Base-by-base conservation (phyloP, 2,797 vertebrate genomes). In the Manis pentadactyla region DNA sequence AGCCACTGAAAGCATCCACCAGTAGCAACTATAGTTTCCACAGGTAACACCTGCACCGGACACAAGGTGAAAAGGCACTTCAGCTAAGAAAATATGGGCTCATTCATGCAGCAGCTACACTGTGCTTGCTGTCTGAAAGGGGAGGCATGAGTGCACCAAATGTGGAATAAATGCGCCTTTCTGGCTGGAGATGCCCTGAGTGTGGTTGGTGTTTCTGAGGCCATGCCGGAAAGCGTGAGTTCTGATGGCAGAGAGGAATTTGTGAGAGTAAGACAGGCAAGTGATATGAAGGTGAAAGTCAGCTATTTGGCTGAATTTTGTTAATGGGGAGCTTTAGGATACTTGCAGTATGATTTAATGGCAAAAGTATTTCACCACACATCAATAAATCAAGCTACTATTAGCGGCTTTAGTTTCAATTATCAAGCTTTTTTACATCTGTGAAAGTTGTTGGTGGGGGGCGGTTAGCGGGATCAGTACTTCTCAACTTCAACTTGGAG, bases 301-400 rank as follows among this genome's bases (percentile, higher is more conserved):
- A 53, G 51, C 57, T 18, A 68, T 79, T 64, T 34, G 25, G 57
- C 21, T 85, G 37, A 71, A 77, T 85, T 39, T 90, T 27, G 19
- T 77, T 87, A 49, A 85, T 31, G n/a, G 53, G 46, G 64, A 71
- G n/a, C 34, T 79, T 90, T 83, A 84, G 69, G 86, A 93, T 92
- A 84, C 61, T 69, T 87, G 71, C 74, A 59, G 2, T 31, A 59
- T 25, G 42, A 29, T 61, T 93, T 94, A 77, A 87, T 64, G 68
- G 27, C 78, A 86, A 94, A 87, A 55, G 14, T 34, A 64, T 73
- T 87, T 92, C 25, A 85, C 55, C 71, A 88, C 59, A 63, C 73
- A 78, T 34, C 46, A 91, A 78, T 53, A 87, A 68, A 68, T n/a
- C 15, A 75, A 85, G 49, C 68, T 83, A 68, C 74, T 89, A 31